Conservation (phyloP, 2,797 vertebrate genomes). For the Channallabes apus region DNA sequence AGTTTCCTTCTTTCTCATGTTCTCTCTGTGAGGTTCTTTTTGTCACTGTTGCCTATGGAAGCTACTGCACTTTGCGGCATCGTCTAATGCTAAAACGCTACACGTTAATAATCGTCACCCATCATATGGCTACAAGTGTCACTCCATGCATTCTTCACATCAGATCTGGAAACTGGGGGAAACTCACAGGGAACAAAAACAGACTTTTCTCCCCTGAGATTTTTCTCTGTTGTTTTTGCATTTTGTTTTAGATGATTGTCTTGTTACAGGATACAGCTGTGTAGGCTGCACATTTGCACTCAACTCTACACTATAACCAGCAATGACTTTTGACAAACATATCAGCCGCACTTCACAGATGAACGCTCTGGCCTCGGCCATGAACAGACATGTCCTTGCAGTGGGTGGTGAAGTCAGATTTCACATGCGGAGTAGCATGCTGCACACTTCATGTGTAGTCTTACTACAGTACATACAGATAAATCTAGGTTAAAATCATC, state of each 20-base stretch:
- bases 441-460: conserved; percentile 29
- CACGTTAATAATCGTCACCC: not conserved
- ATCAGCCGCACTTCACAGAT: not conserved
- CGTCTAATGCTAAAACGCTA: not conserved
- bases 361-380: conserved; percentile 1
- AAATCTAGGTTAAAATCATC: conserved; percentile 54
- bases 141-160: not conserved
- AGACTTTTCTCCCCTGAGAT: not conserved
- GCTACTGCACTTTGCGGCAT: no score
- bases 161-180: not conserved
- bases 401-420: conserved; percentile 46
- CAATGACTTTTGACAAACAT: not conserved
- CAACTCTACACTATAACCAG: conserved; percentile 5
- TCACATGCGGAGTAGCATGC: conserved; percentile 56
- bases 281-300: conserved; percentile 8
- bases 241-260: not conserved
- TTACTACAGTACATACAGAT: not conserved
- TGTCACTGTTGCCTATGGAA: not conserved
- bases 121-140: not conserved
- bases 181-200: not conserved
- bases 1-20: not conserved
- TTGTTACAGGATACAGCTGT: not conserved
- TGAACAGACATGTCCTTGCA: conserved; percentile 13
- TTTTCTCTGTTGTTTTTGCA: not conserved
- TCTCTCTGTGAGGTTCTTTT: not conserved